Conservation (phyloP, 2,113 vertebrate species). For the Ovibos moschatus region DNA sequence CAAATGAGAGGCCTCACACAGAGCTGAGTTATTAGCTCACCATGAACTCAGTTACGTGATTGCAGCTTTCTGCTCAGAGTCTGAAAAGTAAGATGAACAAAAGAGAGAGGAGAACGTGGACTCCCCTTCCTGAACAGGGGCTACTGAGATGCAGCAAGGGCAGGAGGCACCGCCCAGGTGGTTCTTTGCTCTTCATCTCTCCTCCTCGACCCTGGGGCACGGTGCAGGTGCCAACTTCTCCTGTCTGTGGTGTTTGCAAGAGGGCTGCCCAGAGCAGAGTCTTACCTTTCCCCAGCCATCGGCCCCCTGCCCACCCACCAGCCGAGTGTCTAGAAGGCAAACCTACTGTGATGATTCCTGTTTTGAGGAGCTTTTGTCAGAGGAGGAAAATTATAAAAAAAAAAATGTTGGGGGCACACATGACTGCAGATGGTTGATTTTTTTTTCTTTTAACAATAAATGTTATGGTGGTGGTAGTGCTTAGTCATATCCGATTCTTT, state of each 20-base stretch:
- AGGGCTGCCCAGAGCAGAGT: background rate
- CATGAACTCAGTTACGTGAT: background rate
- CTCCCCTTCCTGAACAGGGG: background rate
- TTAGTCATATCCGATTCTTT: background rate
- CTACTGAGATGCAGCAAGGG: background rate
- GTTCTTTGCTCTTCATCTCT: background rate
- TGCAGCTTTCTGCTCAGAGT: background rate
- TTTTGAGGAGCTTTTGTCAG: background rate
- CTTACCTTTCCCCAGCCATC: no score
- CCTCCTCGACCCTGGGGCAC: background rate
- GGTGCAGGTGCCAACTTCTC: rapidly evolving
- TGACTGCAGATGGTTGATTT: background rate
- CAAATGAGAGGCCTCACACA: background rate
- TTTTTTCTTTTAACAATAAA: background rate
- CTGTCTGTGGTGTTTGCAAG: background rate
- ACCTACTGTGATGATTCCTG: no score
- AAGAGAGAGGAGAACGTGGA: background rate
- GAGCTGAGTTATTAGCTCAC: no score
- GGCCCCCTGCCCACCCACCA: background rate
- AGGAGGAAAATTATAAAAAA: background rate
- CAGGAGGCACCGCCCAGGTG: no score
- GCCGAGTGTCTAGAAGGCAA: background rate
- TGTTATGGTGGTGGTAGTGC: background rate
- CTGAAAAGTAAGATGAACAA: background rate
- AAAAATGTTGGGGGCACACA: background rate